Evolutionary conservation across 2,888 invertebrate genomes (phyloP), one percentile per base, ranked within the genome.

Genomic region (Thumatha senex): DNA sequence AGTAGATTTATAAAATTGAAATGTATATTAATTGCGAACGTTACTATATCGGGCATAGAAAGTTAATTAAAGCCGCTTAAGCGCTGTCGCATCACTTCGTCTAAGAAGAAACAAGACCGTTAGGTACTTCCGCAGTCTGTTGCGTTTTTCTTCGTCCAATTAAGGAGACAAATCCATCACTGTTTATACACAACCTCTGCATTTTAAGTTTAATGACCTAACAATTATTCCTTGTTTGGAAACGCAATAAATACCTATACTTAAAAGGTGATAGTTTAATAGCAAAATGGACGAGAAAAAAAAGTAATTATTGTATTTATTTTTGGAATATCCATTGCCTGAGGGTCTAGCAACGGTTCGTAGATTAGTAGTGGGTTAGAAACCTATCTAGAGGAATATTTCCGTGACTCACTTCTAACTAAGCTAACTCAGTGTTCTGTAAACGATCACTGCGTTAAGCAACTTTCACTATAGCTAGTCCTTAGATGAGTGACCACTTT

Each of bases 101-200:
- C 40, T 40, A 40, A 24, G 24, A 40, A 24, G 24, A 13, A 30
- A 40, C 12, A 13, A 13, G 7, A 7, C 40, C 30, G 40, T 40
- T 40, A 24, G 18, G 18, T 24, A 40, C 13, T 40, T 40, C 40
- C 13, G 24, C 5, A 30, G 24, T 13, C 13, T 24, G 12, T 12
- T 13, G 34, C 33, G 13, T 35, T 44, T 35, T 44, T 44, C 35
- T 43, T 44, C 24, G 24, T 29, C 44, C 44, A 44, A 44, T 44
- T 44, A 44, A 24, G 44, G 44, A 18, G 34, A 24, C 29, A 44
- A 11, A 43, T 43, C 43, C 34, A 44, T 44, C 43, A 44, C 43
- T 10, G 35, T 44, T 15, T 13, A 34, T 10, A 44, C 13, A 7
- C 24, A 29, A 44, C 24, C 24, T 44, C 44, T 10, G 24, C 13